Evolutionary conservation across 2,113 vertebrate species (phyloP).

Genomic region (Chrysemys picta): DNA sequence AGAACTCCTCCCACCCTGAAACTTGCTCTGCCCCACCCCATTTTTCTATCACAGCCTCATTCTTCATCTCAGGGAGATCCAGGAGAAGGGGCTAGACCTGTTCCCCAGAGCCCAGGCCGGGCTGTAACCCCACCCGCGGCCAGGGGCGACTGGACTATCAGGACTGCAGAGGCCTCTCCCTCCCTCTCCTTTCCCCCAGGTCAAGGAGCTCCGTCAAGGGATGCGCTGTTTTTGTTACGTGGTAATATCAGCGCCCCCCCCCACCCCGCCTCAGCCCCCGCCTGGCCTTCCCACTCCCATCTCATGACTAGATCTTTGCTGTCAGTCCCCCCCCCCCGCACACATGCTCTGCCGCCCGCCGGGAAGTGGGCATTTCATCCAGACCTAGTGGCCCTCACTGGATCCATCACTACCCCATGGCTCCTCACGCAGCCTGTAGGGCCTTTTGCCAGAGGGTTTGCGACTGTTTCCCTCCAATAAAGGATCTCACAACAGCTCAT

Average conservation of each 20-base stretch:
- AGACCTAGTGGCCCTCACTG: background rate
- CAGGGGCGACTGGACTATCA: background rate
- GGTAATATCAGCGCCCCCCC: background rate
- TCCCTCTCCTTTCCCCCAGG: background rate
- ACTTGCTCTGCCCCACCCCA: conserved; percentile 26
- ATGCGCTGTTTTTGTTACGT: background rate
- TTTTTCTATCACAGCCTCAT: background rate
- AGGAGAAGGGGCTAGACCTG: accelerated
- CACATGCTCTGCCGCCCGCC: background rate
- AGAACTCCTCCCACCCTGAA: background rate
- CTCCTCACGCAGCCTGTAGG: background rate
- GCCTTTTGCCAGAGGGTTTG: background rate
- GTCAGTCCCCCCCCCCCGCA: background rate
- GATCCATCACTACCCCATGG: background rate
- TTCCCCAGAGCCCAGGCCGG: background rate
- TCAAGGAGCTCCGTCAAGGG: background rate
- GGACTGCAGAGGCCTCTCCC: background rate
- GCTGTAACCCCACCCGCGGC: background rate
- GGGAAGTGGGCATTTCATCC: background rate
- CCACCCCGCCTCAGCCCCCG: background rate
- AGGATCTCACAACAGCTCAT: background rate
- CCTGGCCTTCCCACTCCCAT: background rate
- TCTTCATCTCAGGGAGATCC: background rate
- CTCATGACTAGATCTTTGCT: background rate
- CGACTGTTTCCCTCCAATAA: background rate